phyloP scores from a whole-genome alignment of 2,888 invertebrate genomes.

The Archips xylosteana region DNA sequence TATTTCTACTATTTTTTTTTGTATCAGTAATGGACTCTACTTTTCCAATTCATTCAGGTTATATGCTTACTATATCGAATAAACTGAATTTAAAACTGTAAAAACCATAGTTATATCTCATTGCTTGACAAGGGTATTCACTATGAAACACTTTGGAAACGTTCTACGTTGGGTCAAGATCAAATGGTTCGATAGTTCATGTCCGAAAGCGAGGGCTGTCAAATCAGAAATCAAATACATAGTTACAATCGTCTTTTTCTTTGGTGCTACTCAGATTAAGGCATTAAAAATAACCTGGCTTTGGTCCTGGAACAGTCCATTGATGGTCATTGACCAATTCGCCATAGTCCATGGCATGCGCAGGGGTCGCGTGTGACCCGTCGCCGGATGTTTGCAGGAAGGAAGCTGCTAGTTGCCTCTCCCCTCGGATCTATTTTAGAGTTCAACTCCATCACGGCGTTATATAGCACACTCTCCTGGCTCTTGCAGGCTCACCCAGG shows the following conservation, averaged over 20 bases:
- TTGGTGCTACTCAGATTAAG: neutral
- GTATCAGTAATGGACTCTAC: neutral
- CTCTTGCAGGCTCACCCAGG: slow-evolving; percentile 40
- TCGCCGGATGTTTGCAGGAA: slow-evolving; percentile 83
- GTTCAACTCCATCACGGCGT: slow-evolving; percentile 73
- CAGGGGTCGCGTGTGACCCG: slow-evolving; percentile 78
- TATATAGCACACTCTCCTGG: slow-evolving; percentile 63
- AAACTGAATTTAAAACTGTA: too few species aligned
- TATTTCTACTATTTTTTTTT: too few species aligned
- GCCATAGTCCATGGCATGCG: slow-evolving; percentile 51
- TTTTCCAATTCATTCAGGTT: too few species aligned
- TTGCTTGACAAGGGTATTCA: too few species aligned
- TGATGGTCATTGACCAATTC: slow-evolving; percentile 38
- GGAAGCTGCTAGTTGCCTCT: slow-evolving; percentile 84
- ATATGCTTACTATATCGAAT: too few species aligned
- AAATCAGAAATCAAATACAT: too few species aligned
- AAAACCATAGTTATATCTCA: too few species aligned
- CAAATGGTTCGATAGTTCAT: too few species aligned
- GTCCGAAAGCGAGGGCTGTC: too few species aligned
- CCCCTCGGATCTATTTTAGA: slow-evolving; percentile 84
- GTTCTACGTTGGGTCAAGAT: too few species aligned
- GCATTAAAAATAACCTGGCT: neutral
- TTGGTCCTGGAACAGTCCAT: neutral
- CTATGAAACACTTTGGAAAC: too few species aligned
- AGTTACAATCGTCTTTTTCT: too few species aligned